These are phyloP conservation scores for Actinia equina DNA, from an alignment of 64 coral and sea anemone genomes.

Conservation along the genomic window DNA sequence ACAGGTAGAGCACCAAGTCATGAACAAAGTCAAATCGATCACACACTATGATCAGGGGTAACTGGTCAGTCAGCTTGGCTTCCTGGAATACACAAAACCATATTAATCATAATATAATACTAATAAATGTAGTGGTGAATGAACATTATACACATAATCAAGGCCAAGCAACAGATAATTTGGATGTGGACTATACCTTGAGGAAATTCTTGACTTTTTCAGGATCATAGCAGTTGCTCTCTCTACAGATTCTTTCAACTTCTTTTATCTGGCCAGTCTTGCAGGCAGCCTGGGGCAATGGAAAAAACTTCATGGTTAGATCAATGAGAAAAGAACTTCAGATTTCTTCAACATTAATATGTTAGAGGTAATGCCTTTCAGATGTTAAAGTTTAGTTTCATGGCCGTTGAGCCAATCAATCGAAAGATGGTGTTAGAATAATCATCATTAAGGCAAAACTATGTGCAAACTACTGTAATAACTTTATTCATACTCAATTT, in stretches of 20 bases:
- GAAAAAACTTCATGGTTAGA: background rate
- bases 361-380: background rate
- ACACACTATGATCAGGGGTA: slow-evolving; percentile 98
- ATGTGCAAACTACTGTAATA: background rate
- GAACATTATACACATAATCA: too few species aligned
- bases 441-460: slow-evolving; percentile 10
- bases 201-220: slow-evolving; percentile 98
- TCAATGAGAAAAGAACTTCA: background rate
- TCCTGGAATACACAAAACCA: slow-evolving; percentile 50
- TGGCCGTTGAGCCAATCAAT: background rate
- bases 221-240: slow-evolving; percentile 97
- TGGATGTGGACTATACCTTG: slow-evolving; percentile 45
- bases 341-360: background rate
- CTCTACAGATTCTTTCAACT: slow-evolving; percentile 94
- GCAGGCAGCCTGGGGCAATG: slow-evolving; percentile 82
- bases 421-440: slow-evolving; percentile 24
- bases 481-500: too few species aligned
- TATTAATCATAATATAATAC: background rate
- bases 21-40: slow-evolving; percentile 98
- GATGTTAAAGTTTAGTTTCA: slow-evolving; percentile 3
- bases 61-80: slow-evolving; percentile 95
- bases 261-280: slow-evolving; percentile 99
- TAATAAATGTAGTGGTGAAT: too few species aligned
- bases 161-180: too few species aligned
- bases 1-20: slow-evolving; percentile 93